A percentile compares a stretch with the other conserved stretches of the same genome.
These are phyloP conservation scores for Montipora sp. DNA, from an alignment of 64 coral and sea anemone genomes.

Conservation along the genomic window DNA sequence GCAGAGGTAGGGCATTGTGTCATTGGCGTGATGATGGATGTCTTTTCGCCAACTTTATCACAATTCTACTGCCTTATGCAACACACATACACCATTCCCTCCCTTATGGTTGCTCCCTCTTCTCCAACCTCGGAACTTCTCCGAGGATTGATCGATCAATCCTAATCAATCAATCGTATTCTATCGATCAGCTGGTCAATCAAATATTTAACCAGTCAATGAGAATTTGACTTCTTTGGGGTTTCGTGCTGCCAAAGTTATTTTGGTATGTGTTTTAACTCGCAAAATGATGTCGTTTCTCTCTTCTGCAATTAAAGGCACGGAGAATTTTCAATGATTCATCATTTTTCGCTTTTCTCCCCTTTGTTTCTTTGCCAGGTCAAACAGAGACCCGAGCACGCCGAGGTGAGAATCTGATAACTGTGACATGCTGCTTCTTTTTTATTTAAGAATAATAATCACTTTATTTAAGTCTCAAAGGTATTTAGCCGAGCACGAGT, in stretches of 20 bases:
- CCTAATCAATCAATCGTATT: no score
- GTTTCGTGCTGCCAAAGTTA: no score
- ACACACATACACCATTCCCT: background rate
- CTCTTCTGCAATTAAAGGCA: no score
- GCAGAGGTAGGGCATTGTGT: conserved; percentile 64
- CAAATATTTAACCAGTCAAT: background rate
- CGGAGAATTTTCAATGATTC: background rate
- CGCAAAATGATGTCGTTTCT: no score
- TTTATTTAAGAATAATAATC: no score
- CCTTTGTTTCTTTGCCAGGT: conserved; percentile 50
- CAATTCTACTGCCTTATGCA: background rate
- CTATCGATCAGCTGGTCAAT: background rate
- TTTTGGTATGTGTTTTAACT: no score
- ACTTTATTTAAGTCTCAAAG: no score
- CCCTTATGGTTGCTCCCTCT: background rate
- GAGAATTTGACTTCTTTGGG: no score
- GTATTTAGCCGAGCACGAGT: no score
- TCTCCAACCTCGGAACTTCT: no score
- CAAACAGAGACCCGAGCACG: conserved; percentile 88
- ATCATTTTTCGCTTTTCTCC: background rate
- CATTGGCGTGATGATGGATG: background rate
- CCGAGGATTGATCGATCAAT: no score
- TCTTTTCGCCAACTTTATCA: background rate
- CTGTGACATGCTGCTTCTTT: no score
- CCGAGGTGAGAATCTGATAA: conserved; percentile 62